Percentiles rank a stretch among this genome's conserved stretches.
Evolutionary conservation across 2,113 vertebrate genomes (phyloP).

Genomic region (Speoplatyrhinus poulsoni): DNA sequence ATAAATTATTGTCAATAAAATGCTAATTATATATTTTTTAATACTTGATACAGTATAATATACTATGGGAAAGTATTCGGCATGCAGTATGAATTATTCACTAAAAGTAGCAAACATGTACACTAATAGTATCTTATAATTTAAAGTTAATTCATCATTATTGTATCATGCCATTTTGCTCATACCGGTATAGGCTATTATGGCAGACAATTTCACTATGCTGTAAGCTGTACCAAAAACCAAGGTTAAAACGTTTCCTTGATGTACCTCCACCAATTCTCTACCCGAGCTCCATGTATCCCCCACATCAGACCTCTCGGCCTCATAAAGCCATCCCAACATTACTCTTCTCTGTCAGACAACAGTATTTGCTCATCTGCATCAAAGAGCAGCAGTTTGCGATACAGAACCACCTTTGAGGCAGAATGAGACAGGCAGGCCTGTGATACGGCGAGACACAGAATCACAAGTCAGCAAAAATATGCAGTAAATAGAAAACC

Average conservation of each 20-base stretch:
- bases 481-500: constrained; percentile 17
- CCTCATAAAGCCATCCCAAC: constrained; percentile 36
- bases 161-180: no score
- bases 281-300: constrained; percentile 1
- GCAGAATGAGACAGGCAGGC: constrained; percentile 33
- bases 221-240: no score
- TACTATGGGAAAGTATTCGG: no score
- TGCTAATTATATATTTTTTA: not conserved
- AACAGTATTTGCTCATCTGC: constrained; percentile 75
- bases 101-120: no score
- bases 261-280: not conserved
- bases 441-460: constrained; percentile 27
- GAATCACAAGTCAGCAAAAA: constrained; percentile 25
- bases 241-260: not conserved
- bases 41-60: no score
- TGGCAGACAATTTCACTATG: no score
- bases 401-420: constrained; percentile 63
- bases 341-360: constrained; percentile 55
- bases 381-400: constrained; percentile 62
- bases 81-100: no score
- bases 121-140: no score
- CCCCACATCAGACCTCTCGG: constrained; percentile 3
- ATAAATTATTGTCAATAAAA: not conserved
- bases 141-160: no score
- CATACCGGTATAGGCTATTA: no score